These are phyloP conservation scores for Cryptocephalus primarius DNA, from an alignment of 2,888 invertebrate species.

Conservation along the genomic window DNA sequence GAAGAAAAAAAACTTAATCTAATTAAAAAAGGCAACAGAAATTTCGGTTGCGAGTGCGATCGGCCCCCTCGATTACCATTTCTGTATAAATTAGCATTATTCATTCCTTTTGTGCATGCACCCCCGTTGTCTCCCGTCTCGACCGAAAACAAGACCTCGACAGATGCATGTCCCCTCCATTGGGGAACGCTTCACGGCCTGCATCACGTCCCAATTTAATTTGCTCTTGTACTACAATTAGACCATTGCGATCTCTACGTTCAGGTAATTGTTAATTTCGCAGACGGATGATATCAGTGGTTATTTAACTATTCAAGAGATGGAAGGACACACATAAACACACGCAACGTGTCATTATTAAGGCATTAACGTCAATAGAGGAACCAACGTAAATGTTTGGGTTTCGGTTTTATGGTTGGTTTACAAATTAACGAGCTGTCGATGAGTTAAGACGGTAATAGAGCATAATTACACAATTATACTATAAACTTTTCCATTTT, in stretches of 20 bases:
- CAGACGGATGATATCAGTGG: constrained; percentile 3
- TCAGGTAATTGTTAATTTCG: constrained; percentile 10
- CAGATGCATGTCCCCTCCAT: constrained; percentile 8
- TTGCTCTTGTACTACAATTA: constrained; percentile 10
- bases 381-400: too few species aligned
- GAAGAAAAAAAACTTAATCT: constrained; percentile 1
- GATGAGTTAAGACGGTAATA: too few species aligned
- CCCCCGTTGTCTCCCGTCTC: constrained; percentile 1
- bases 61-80: constrained; percentile 4
- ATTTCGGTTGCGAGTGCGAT: not conserved
- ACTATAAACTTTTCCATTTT: too few species aligned
- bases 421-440: too few species aligned
- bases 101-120: constrained; percentile 8
- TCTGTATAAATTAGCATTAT: constrained; percentile 10
- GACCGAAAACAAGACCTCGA: constrained; percentile 5
- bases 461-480: too few species aligned
- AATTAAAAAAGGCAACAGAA: too few species aligned
- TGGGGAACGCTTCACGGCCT: constrained; percentile 5
- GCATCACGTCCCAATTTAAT: constrained; percentile 14
- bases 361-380: too few species aligned
- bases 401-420: too few species aligned
- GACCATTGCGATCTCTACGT: constrained; percentile 6
- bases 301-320: constrained; percentile 4
- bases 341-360: too few species aligned
- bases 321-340: too few species aligned